These are phyloP conservation scores for Phalanger gymnotis DNA, from an alignment of 2,797 vertebrate species.

Conservation along the genomic window DNA sequence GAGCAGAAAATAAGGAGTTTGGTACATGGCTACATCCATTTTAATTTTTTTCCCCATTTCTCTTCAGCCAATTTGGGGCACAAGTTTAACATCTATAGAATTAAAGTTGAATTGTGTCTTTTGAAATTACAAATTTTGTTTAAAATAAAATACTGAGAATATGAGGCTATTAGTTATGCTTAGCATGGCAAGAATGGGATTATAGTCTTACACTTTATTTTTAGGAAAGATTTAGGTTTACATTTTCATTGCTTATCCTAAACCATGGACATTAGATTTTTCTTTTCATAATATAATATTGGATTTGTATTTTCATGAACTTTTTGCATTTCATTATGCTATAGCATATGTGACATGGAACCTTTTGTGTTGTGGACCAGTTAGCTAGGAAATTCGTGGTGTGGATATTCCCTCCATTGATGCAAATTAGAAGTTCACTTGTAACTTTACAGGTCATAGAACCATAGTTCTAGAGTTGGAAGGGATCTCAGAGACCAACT, in stretches of 20 bases:
- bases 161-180: background rate
- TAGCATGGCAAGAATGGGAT: slow-evolving; percentile 1
- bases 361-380: background rate
- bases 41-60: slow-evolving; percentile 7
- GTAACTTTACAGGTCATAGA: background rate
- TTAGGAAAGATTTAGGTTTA: background rate
- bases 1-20: background rate
- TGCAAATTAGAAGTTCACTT: background rate
- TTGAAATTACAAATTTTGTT: slow-evolving; percentile 29
- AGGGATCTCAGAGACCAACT: background rate
- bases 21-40: slow-evolving; percentile 18
- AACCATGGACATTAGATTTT: slow-evolving; percentile 2
- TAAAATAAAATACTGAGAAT: slow-evolving; percentile 22
- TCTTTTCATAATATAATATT: background rate
- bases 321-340: background rate
- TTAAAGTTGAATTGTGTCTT: slow-evolving; percentile 14
- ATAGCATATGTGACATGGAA: background rate
- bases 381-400: background rate
- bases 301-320: background rate
- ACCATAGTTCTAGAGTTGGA: background rate
- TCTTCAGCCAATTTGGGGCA: slow-evolving; percentile 12
- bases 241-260: slow-evolving; percentile 36
- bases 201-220: slow-evolving; percentile 14
- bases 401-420: background rate
- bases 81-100: background rate